Evolutionary conservation across 2,113 vertebrate genomes (phyloP), one percentile per base, ranked within the genome.

Genomic region (Ariopsis seemanni): DNA sequence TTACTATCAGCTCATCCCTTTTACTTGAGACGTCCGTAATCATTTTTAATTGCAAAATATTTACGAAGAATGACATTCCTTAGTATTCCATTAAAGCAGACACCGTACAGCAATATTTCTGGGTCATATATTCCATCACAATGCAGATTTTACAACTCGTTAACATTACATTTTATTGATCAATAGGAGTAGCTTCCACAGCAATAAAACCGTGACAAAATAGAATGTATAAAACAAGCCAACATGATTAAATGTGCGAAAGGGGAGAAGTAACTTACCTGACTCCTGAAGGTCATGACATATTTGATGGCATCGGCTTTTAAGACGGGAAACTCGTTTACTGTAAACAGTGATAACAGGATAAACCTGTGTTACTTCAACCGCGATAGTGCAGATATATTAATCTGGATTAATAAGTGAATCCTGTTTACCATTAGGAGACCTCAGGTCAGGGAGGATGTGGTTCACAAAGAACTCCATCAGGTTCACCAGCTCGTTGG

Each of bases 301-400:
- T 99, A 99, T 91, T 99, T 99, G 91, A 99, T 98, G 82, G 97
- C 98, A 91, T 99, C 98, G 88, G 98, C 96, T 95, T 99, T 99
- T 91, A 99, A 95, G 81, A 99, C 98, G 83, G 98, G 98, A 93
- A 98, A 99, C 93, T 99, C 98, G 90, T 99, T 99, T 88, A 99
- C 98, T 99, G 91, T 79, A 93, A 93, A 27, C 87, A 42, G 42
- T 42, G 42, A 92, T 8, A 90, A 89, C 52, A 87, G 89, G 1
- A 72, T 5, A 67, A 77, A 34, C 52, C 9, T 2, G 25, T 11
- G 79, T 82, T 62, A 75, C 7, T 55, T 65, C 0, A 65, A 0
- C 11, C 17, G 4, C 25, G 72, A n/a, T n/a, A 34, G 42, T 34
- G 14, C 60, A 62, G 22, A 27, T 53, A 50, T 17, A 27, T 18